Conservation (phyloP, 1,140 invertebrate species). For the Probaryconus sp. region DNA sequence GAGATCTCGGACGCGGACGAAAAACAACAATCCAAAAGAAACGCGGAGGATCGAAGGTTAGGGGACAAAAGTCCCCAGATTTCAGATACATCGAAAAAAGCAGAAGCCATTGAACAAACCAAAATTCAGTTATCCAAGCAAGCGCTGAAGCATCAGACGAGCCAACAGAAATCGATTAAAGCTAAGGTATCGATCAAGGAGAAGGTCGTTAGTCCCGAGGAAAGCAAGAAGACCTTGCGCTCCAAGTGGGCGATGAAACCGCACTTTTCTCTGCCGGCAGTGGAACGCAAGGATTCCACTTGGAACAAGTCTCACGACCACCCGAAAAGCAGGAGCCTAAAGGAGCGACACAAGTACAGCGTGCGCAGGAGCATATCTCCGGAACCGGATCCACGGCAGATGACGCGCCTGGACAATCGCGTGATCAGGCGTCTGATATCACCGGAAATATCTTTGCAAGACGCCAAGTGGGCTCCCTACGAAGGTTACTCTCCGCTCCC, state of each 20-base stretch:
- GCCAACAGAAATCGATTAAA: slow-evolving; percentile 23
- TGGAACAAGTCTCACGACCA: slow-evolving; percentile 64
- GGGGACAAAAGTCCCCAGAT: slow-evolving; percentile 54
- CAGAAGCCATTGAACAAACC: slow-evolving; percentile 53
- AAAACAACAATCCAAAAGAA: slow-evolving; percentile 38
- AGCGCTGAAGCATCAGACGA: slow-evolving; percentile 17
- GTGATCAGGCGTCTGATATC: slow-evolving; percentile 71
- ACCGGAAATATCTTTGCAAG: slow-evolving; percentile 69
- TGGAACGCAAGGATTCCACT: slow-evolving; percentile 65
- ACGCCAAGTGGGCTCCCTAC: slow-evolving; percentile 75
- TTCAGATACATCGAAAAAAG: slow-evolving; percentile 70
- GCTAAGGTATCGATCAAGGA: slow-evolving; percentile 58
- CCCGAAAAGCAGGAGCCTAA: slow-evolving; percentile 73
- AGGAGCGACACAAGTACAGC: slow-evolving; percentile 74
- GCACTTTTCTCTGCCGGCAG: slow-evolving; percentile 73
- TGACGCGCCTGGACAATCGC: slow-evolving; percentile 67
- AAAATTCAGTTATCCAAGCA: too few relatives aligned
- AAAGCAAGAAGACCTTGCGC: slow-evolving; percentile 62
- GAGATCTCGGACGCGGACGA: slow-evolving; percentile 40
- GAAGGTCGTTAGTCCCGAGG: slow-evolving; percentile 63
- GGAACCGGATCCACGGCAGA: slow-evolving; percentile 72
- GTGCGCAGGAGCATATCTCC: slow-evolving; percentile 74
- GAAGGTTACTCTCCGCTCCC: slow-evolving; percentile 75
- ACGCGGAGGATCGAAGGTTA: slow-evolving; percentile 61
- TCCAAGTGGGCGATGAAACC: slow-evolving; percentile 72